Base-by-base conservation (phyloP, 2,888 invertebrate genomes). In the Steinernema scapterisci region DNA sequence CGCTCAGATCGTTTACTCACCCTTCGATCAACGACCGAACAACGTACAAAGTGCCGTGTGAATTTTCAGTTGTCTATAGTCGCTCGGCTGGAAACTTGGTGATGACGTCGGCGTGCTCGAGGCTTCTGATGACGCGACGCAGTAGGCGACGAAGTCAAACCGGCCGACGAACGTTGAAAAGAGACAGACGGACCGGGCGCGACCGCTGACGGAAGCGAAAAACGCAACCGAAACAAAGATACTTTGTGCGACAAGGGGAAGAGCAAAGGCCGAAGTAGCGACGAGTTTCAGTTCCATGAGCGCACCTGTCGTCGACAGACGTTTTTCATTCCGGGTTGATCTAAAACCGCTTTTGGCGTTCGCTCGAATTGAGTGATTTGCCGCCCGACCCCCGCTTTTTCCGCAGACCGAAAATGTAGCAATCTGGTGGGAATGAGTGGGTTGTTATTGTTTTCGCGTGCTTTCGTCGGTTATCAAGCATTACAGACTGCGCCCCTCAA, bases 191-290 rank as follows among this genome's bases (percentile, higher is more conserved):
- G n/a, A n/a, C n/a, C n/a, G n/a, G n/a, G n/a, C n/a, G n/a, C n/a
- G n/a, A n/a, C n/a, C n/a, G n/a, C n/a, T n/a, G n/a, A n/a, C 54
- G 54, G 23, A 23, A 21, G 23, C 25, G 25, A 54, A 54, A 25
- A 54, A 48, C 19, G 52, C 19, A 52, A 38, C 38, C 9, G 38
- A 38, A 38, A 11, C 21, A 23, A 52, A 23, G 21, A 25, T 48
- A 48, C 19, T 16, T n/a, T n/a, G n/a, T n/a, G n/a, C n/a, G n/a
- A n/a, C n/a, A 38, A 31, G 9, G 31, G 2, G 38, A 11, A 63
- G 63, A 63, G 63, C 63, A 63, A 63, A 63, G 63, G 63, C 25
- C 63, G 63, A 63, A 63, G 63, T 16, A 38, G 38, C n/a, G 63
- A 63, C 63, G 31, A 63, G 63, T 63, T 63, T 63, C 63, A 27